These are phyloP conservation scores for Dicaeum eximium DNA, from an alignment of 2,113 vertebrate species.

Conservation along the genomic window DNA sequence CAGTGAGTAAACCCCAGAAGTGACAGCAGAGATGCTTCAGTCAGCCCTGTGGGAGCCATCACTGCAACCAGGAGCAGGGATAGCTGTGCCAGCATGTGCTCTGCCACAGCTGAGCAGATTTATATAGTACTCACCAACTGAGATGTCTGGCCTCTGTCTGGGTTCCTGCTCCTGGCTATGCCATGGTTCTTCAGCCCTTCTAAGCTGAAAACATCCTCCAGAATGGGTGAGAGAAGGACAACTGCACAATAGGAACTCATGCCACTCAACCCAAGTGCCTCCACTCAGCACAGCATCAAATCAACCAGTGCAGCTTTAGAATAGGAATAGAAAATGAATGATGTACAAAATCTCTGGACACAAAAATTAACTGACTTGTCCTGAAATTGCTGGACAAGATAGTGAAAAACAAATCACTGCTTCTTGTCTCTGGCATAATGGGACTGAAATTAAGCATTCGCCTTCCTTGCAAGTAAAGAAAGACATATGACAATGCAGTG, in stretches of 20 bases:
- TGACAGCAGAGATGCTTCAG: not conserved
- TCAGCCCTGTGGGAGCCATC: not conserved
- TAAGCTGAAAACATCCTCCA: not conserved
- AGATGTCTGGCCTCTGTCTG: not conserved
- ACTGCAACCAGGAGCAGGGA: not conserved
- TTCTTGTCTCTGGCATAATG: not conserved
- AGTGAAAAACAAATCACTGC: not conserved
- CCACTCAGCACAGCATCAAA: not conserved
- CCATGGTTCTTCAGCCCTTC: not conserved
- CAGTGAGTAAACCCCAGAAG: not conserved
- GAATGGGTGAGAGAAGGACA: not conserved
- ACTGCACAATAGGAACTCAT: slow-evolving; percentile 2
- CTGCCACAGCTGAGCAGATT: not conserved
- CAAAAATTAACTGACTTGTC: not conserved
- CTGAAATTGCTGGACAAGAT: not conserved
- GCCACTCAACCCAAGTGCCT: not conserved
- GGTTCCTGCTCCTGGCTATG: not conserved
- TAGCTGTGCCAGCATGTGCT: not conserved
- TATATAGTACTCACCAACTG: not conserved
- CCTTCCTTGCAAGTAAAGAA: not conserved
- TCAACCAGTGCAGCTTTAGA: not conserved
- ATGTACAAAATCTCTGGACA: not conserved
- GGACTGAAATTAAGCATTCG: not conserved
- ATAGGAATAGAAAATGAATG: not conserved
- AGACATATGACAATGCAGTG: not conserved